Conservation (phyloP, 2,797 vertebrate species). For the Menidia menidia region DNA sequence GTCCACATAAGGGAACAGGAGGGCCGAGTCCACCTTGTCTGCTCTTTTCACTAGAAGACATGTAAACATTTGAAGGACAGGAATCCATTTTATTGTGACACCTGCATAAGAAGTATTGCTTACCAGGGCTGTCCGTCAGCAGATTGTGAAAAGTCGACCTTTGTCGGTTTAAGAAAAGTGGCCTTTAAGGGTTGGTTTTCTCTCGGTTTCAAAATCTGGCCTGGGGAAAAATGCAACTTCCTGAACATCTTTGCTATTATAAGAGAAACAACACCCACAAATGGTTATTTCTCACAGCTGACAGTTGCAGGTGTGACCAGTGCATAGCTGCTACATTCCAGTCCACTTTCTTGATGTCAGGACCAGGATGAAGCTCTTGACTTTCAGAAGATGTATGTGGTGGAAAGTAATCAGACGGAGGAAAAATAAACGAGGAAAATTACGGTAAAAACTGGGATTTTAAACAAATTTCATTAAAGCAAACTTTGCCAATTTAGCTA, state of each 20-base stretch:
- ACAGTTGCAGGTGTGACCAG: background rate
- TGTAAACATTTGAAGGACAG: slow-evolving; percentile 18
- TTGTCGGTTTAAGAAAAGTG: slow-evolving; percentile 23
- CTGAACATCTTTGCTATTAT: too few relatives aligned
- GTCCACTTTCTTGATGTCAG: background rate
- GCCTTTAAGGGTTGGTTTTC: too few relatives aligned
- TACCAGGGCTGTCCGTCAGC: too few relatives aligned
- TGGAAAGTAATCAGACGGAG: background rate
- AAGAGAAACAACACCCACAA: background rate
- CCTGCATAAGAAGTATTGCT: slow-evolving; percentile 33
- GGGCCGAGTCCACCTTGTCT: slow-evolving; percentile 46
- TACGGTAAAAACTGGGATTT: background rate
- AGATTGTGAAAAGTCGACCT: slow-evolving; percentile 12
- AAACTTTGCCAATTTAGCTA: too few relatives aligned
- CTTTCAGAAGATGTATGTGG: background rate
- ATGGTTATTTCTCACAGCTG: background rate
- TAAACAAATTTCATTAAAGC: too few relatives aligned
- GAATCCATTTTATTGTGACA: slow-evolving; percentile 60
- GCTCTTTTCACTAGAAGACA: slow-evolving; percentile 29
- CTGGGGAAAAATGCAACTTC: too few relatives aligned
- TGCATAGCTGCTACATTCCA: background rate
- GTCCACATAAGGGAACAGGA: slow-evolving; percentile 44
- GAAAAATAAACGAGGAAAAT: background rate
- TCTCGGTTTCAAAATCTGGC: background rate
- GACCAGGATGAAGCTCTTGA: background rate